Base-by-base conservation (phyloP, 2,888 invertebrate genomes). In the Conus canariensis region DNA sequence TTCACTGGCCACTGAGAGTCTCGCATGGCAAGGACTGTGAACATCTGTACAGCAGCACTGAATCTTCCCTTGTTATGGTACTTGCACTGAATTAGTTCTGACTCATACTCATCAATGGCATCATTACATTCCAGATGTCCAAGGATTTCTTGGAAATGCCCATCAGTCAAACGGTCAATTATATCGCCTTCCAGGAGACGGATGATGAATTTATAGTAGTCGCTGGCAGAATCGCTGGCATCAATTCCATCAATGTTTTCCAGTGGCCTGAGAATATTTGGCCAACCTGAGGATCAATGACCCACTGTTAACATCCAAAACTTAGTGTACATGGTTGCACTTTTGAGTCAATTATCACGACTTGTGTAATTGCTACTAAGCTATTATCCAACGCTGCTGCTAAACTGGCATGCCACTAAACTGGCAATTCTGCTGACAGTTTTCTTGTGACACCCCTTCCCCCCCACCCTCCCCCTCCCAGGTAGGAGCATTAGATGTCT, bases 131-230 rank as follows among this genome's bases (percentile, higher is more conserved):
- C 2, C n/a, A 87, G 74, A 2, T 74, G n/a, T n/a, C 3, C 0
- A n/a, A 88, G 25, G 16, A 88, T 22, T 22, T 45, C 67, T 1
- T 12, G 14, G 25, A 88, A 64, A 30, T n/a, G 25, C 7, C 77
- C 74, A 10, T 85, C 85, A 6, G 70, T 89, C 30, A 89, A 60
- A 5, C 60, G 30, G 22, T 89, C 30, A 19, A 85, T 85, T 56
- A 89, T 89, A 8, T 85, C 30, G 1, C 85, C 85, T 25, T 85
- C 74, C 59, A 89, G 89, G 70, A 89, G 30, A 30, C 60, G 85
- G 22, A 89, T 45, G 67, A 89, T 89, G 77, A 89, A 89, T 12
- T 58, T 45, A 56, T 77, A 85, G 85, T 89, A 89, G 9, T 89
- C 74, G 14, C 45, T 85, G 7, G 85, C 58, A 8, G 25, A 1